Percentiles rank a stretch among this genome's conserved stretches.
These are phyloP conservation scores for Danio jaintianensis DNA, from an alignment of 2,797 vertebrate species.

Conservation along the genomic window DNA sequence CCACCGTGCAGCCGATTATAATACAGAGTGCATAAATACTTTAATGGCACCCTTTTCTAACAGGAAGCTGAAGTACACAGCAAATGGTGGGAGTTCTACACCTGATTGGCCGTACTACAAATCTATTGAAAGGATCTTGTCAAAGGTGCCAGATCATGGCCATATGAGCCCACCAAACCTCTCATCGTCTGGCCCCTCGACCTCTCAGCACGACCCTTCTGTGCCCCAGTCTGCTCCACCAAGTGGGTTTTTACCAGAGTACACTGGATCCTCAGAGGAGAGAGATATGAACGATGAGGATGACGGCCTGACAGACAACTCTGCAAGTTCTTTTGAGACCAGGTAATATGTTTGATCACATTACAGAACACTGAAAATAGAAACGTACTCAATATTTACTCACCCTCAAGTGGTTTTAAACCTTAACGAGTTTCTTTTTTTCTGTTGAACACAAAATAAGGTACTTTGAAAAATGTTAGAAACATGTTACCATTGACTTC, in stretches of 20 bases:
- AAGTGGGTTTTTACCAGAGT: slow-evolving; percentile 90
- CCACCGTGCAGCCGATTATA: no score
- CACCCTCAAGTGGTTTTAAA: no score
- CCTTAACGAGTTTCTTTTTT: no score
- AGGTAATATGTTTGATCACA: slow-evolving; percentile 73
- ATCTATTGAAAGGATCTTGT: slow-evolving; percentile 94
- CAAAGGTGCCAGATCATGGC: slow-evolving; percentile 87
- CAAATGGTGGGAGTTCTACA: slow-evolving; percentile 79
- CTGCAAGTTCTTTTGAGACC: slow-evolving; percentile 85
- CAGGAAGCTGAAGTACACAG: slow-evolving; percentile 94
- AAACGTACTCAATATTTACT: no score
- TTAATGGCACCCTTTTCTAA: slow-evolving; percentile 1
- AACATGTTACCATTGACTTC: no score
- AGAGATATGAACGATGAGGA: slow-evolving; percentile 88
- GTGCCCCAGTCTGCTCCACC: slow-evolving; percentile 83
- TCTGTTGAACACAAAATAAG: background rate
- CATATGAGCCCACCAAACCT: slow-evolving; percentile 84
- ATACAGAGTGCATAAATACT: background rate
- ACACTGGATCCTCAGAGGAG: slow-evolving; percentile 91
- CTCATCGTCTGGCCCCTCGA: slow-evolving; percentile 85
- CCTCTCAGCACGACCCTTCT: slow-evolving; percentile 86
- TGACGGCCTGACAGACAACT: slow-evolving; percentile 89
- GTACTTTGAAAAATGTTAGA: no score
- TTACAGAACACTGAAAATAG: background rate
- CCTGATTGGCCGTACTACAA: slow-evolving; percentile 97